Percentiles rank a stretch among this genome's conserved stretches.
Evolutionary conservation across 2,888 invertebrate species (phyloP).

Genomic region (Dendrolimus houi): DNA sequence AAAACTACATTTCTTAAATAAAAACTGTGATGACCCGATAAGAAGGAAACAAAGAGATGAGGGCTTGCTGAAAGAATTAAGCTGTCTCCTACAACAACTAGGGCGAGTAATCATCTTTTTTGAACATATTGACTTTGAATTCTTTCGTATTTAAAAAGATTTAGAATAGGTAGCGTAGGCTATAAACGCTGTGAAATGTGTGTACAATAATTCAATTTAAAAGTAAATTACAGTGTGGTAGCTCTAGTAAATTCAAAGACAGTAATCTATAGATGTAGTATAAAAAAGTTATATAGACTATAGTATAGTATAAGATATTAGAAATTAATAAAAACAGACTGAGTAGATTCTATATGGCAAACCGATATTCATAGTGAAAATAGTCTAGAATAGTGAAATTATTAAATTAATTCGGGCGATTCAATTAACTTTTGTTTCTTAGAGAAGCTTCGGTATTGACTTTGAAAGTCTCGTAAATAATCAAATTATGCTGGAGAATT

Average conservation of each 20-base stretch:
- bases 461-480: slow-evolving; percentile 8
- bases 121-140: slow-evolving; percentile 53
- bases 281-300: slow-evolving; percentile 36
- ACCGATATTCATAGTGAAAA: slow-evolving; percentile 1
- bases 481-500: slow-evolving; percentile 14
- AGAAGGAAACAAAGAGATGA: slow-evolving; percentile 47
- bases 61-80: slow-evolving; percentile 49
- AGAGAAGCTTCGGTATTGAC: slow-evolving; percentile 43
- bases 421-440: slow-evolving; percentile 47
- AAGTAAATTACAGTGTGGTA: slow-evolving; percentile 49
- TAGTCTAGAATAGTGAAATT: slow-evolving; percentile 43
- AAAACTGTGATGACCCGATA: slow-evolving; percentile 18
- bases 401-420: slow-evolving; percentile 48
- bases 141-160: slow-evolving; percentile 43
- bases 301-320: slow-evolving; percentile 57
- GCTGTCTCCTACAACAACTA: slow-evolving; percentile 54
- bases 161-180: slow-evolving; percentile 61
- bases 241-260: slow-evolving; percentile 43
- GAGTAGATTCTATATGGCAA: not conserved
- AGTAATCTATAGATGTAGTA: slow-evolving; percentile 39
- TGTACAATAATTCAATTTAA: slow-evolving; percentile 26
- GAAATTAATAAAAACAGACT: slow-evolving; percentile 23
- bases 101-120: slow-evolving; percentile 71
- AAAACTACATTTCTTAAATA: slow-evolving; percentile 1
- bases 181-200: slow-evolving; percentile 38